These are phyloP conservation scores for Caretta caretta DNA, from an alignment of 2,113 vertebrate species.

Conservation along the genomic window DNA sequence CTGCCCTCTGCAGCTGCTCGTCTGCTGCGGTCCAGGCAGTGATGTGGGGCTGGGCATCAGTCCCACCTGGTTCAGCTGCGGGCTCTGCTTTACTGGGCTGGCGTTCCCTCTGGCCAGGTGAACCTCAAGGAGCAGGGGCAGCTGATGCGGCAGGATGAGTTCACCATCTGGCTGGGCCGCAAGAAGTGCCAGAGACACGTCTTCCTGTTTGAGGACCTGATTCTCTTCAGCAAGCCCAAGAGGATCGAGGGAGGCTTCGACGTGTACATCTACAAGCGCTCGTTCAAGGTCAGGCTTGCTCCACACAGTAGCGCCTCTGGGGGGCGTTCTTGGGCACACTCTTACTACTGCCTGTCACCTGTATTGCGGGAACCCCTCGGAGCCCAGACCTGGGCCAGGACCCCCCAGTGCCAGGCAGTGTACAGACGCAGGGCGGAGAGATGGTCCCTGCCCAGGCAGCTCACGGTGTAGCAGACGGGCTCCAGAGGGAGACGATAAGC, in stretches of 20 bases:
- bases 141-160: constrained; percentile 88
- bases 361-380: too few species aligned
- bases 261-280: constrained; percentile 88
- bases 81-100: neutral
- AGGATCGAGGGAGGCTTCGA: constrained; percentile 83
- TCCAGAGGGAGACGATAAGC: too few species aligned
- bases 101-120: constrained; percentile 76
- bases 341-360: too few species aligned
- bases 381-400: neutral
- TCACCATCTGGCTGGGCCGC: constrained; percentile 84
- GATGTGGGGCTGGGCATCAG: neutral
- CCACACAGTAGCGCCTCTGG: neutral
- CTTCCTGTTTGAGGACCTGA: constrained; percentile 90
- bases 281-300: constrained; percentile 84
- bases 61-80: neutral
- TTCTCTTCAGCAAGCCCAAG: constrained; percentile 92
- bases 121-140: constrained; percentile 92
- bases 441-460: too few species aligned
- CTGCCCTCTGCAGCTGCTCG: neutral
- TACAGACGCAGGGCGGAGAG: too few species aligned
- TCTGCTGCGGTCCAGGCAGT: neutral
- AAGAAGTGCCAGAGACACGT: constrained; percentile 86
- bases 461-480: too few species aligned
- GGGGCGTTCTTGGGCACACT: neutral
- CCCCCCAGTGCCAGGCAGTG: too few species aligned